Base-by-base conservation (phyloP, 2,113 vertebrate species). In the Rhabdornis inornatus region DNA sequence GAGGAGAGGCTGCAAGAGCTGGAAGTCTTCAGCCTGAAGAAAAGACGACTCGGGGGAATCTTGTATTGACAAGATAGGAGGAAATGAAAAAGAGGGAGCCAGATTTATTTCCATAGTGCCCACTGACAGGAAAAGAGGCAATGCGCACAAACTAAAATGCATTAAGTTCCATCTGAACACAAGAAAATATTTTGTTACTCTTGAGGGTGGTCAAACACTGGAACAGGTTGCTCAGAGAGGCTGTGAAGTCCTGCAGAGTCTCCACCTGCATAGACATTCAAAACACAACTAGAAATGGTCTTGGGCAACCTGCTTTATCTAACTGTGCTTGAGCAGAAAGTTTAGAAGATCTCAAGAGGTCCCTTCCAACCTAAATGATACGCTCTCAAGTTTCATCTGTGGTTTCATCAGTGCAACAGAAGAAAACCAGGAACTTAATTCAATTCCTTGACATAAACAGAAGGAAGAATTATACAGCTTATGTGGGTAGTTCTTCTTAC, bases 401-500 rank as follows among this genome's bases (percentile, higher is more conserved):
- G 15, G 16, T 57, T 94, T 88, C 59, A 81, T 14, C 39, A 88
- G 27, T 6, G 16, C 71, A 77, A 50, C 18, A 53, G 28, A 70
- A 93, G 42, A 83, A 88, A 92, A 10, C 1, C 52, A 70, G 15
- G 27, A 83, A 78, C 25, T 65, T 53, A 83, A 52, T 61, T 90
- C 6, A 61, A 65, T 77, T 83, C 39, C 15, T 45, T 88, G 47
- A 81, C 24, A 52, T 1, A 11, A 50, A 87, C 39, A 81, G 39
- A 28, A 90, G 10, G 18, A 18, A 80, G 42, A 92, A 61, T 13
- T 15, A 18, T 6, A n/a, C 16, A 63, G 25, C 15, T 60, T 53
- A 74, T 13, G 15, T 1, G 0, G 14, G 15, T 1, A 0, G 14
- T 56, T 89, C 40, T 76, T 88, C 39, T 74, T 75, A 70, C 3